Base-by-base conservation (phyloP, 2,797 vertebrate genomes). In the Cercopithecus mitis region DNA sequence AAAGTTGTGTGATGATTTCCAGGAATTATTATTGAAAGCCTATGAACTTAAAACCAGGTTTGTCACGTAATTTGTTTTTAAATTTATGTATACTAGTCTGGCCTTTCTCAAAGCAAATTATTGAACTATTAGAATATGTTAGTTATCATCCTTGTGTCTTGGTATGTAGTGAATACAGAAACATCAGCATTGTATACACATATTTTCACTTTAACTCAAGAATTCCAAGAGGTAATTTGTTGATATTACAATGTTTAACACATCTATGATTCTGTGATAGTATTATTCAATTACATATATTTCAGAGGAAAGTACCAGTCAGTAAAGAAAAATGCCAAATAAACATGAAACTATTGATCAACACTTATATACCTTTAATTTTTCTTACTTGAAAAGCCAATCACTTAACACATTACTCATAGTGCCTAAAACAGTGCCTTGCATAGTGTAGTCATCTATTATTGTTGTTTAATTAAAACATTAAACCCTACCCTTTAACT, bases 291-390 rank as follows among this genome's bases (percentile, higher is more conserved):
- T 90, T 79, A 36, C 25, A 61, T 58, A 19, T 52, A 36, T 93
- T 94, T 52, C 43, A 88, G 39, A 88, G 45, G 10, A 88, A 75
- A 80, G 57, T 94, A 52, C 81, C 79, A 96, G n/a, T 82, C 80
- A 72, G 10, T 64, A 90, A 95, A 64, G 50, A 73, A 88, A 93
- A 87, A 82, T 97, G 90, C 95, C 97, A 96, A 25, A 67, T 82
- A 92, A 20, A 85, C 7, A 75, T 39, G 39, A 82, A 76, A 70
- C 24, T 72, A 20, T 75, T 72, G 50, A 93, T 70, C 61, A 94
- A 57, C 43, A 33, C 85, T 90, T 94, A 45, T 17, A n/a, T 94
- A 75, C 22, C 70, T 82, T 96, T 57, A 58, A 33, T 64, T 96
- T 96, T 96, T 92, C 30, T 90, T 27, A 13, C 79, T 96, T 86